These are phyloP conservation scores for Agrilus planipennis DNA, from an alignment of 1,140 invertebrate species.

Conservation along the genomic window DNA sequence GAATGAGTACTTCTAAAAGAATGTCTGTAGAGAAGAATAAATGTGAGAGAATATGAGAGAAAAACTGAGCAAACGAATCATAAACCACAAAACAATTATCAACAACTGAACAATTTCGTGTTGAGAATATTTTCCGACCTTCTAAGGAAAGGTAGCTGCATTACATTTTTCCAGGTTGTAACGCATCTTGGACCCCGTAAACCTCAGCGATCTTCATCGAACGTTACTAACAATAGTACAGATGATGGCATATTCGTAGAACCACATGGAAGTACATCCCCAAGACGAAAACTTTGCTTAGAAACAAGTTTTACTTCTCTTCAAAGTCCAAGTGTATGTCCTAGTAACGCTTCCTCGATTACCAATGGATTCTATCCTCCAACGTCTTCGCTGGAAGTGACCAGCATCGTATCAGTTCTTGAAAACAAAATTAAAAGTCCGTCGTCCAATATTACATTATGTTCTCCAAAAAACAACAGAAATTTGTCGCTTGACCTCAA, in stretches of 20 bases:
- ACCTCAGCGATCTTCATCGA: conserved; percentile 42
- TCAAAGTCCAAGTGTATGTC: conserved; percentile 43
- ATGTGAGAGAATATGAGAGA: too few relatives aligned
- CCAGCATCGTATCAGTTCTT: too few relatives aligned
- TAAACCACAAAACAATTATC: not conserved
- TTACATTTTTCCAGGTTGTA: conserved; percentile 51
- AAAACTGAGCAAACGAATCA: not conserved
- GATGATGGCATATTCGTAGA: conserved; percentile 26
- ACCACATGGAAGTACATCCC: conserved; percentile 33
- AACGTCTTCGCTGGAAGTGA: too few relatives aligned
- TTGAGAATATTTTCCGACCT: too few relatives aligned
- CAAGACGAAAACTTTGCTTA: conserved; percentile 41
- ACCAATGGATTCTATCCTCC: conserved; percentile 31
- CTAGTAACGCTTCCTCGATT: conserved; percentile 37
- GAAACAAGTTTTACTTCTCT: conserved; percentile 67
- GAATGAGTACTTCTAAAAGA: too few relatives aligned
- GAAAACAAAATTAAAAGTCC: conserved; percentile 32
- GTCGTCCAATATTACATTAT: too few relatives aligned
- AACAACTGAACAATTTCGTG: not conserved
- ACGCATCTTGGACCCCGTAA: conserved; percentile 59
- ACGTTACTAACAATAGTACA: conserved; percentile 10
- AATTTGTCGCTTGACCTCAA: not conserved
- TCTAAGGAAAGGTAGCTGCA: too few relatives aligned
- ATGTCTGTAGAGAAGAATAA: too few relatives aligned
- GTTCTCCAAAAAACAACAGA: not conserved